Percentiles rank a stretch among this genome's conserved stretches.
These are phyloP conservation scores for Haemorhous mexicanus DNA, from an alignment of 2,113 vertebrate genomes.

Conservation along the genomic window DNA sequence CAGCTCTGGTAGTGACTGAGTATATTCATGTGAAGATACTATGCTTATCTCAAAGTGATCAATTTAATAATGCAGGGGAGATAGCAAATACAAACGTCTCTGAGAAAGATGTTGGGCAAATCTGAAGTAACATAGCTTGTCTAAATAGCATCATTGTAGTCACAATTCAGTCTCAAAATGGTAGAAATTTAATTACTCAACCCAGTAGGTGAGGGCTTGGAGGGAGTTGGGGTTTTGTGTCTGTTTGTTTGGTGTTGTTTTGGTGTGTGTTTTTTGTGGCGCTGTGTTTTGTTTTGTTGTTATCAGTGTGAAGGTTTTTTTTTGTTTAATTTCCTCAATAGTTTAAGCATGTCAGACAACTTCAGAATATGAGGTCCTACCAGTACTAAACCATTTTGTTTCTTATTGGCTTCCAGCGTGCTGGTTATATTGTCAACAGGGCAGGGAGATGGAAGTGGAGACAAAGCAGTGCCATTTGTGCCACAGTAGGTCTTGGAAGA, in stretches of 20 bases:
- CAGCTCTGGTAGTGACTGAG: neutral
- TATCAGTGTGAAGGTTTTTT: fast-evolving
- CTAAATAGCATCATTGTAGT: fast-evolving
- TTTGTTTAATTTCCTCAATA: neutral
- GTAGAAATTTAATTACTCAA: neutral
- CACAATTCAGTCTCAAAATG: neutral
- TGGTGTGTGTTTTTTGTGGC: neutral
- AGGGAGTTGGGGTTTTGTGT: neutral
- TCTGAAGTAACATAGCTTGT: neutral
- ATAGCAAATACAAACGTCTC: neutral
- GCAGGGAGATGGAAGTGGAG: neutral
- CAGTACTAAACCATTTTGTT: neutral
- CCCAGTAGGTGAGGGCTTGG: neutral
- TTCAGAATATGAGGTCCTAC: neutral
- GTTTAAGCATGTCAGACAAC: neutral
- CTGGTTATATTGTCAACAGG: neutral
- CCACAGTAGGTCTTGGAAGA: neutral
- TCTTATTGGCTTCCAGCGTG: neutral
- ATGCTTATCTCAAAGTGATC: neutral
- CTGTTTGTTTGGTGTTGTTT: neutral
- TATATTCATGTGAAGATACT: neutral
- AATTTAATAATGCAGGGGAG: neutral
- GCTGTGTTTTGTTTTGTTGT: neutral
- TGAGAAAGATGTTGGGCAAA: neutral
- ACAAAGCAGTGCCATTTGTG: neutral